These are phyloP conservation scores for Malurus melanocephalus DNA, from an alignment of 2,113 vertebrate genomes.

Conservation along the genomic window DNA sequence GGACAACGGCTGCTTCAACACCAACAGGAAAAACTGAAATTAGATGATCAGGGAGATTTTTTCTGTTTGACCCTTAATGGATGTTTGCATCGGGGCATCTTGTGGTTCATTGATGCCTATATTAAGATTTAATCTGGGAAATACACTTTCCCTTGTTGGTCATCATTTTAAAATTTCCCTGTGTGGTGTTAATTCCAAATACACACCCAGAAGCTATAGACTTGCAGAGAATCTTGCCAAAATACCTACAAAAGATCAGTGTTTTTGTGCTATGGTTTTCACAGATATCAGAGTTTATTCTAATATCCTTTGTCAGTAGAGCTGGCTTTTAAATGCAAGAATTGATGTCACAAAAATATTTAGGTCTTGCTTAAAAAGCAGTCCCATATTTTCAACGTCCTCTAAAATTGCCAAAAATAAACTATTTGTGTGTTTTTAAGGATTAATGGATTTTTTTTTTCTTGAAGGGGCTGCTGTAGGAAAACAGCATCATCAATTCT, in stretches of 20 bases:
- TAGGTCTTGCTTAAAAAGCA: background rate
- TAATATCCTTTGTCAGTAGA: background rate
- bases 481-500: background rate
- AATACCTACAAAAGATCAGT: background rate
- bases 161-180: background rate
- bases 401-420: background rate
- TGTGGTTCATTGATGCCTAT: background rate
- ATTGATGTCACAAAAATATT: background rate
- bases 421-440: background rate
- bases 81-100: background rate
- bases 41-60: background rate
- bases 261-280: background rate
- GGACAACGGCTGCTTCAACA: conserved; percentile 25
- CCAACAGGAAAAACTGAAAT: background rate
- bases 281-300: background rate
- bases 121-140: background rate
- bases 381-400: background rate
- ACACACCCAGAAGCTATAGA: background rate
- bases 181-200: background rate
- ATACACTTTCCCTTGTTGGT: background rate
- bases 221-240: background rate
- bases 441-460: background rate
- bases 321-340: background rate
- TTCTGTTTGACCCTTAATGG: background rate
- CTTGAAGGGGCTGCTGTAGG: background rate